Base-by-base conservation (phyloP, 2,888 invertebrate genomes). In the Griposia aprilina region DNA sequence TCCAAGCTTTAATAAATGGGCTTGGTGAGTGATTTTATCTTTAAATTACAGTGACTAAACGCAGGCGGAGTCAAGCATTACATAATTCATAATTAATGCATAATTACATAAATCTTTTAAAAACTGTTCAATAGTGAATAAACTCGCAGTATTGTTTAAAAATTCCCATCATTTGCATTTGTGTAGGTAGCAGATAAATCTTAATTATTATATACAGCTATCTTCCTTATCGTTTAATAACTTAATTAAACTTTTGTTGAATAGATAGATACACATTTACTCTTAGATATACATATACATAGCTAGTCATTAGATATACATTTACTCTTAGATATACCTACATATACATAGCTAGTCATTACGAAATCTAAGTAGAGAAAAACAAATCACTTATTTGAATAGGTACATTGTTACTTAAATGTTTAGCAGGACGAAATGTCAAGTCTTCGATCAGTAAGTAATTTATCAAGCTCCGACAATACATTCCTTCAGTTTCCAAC, bases 401-500 rank as follows among this genome's bases (percentile, higher is more conserved):
- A n/a, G n/a, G n/a, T n/a, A 57, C 6, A 17, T 77, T 50, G 10
- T 59, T 60, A 41, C 11, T 11, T 0, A n/a, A 5, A 23, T 13
- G 20, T 15, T 23, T 57, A 50, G 15, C 41, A 26, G 10, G 20
- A 60, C 10, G 6, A 66, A 74, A 60, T 68, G 36, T 63, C 55
- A 71, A 69, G 45, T 75, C 36, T 74, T 48, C 63, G 70, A 85
- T 85, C 62, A 70, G 75, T 84, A 52, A 72, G 72, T 84, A 78
- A 88, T 82, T 85, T 62, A 87, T 87, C 62, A 86, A 76, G 82
- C 84, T 81, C 60, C 71, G 70, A 82, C 81, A 85, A 90, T 84
- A 89, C 86, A 89, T 88, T 89, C 78, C 86, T 89, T 88, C 81
- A 90, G 87, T 87, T 86, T 76, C 75, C 75, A 92, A 90, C 84